Evolutionary conservation across 2,888 invertebrate genomes (phyloP).

Genomic region (Latrodectus elegans): DNA sequence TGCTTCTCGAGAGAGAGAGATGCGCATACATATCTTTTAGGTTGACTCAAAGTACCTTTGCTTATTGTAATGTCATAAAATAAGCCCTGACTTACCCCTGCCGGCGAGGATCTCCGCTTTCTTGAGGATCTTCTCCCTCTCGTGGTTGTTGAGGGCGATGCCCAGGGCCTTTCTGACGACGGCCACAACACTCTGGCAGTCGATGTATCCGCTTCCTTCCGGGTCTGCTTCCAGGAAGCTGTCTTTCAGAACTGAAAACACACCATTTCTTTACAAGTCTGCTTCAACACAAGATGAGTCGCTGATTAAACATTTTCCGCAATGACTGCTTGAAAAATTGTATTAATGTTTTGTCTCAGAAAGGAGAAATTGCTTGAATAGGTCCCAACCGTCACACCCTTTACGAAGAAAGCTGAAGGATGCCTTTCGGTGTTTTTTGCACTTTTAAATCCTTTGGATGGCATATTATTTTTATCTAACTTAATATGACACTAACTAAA

Average conservation of each 20-base stretch:
- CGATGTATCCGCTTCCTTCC: conserved; percentile 66
- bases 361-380: not conserved
- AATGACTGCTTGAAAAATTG: not conserved
- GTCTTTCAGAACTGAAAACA: conserved; percentile 61
- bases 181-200: conserved; percentile 52
- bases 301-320: not conserved
- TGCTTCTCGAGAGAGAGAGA: too few species aligned
- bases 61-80: too few species aligned
- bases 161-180: conserved; percentile 64
- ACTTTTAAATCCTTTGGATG: too few species aligned
- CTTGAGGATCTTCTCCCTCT: conserved; percentile 61
- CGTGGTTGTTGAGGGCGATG: conserved; percentile 51
- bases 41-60: too few species aligned
- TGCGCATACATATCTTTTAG: too few species aligned
- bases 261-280: not conserved
- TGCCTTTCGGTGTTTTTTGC: too few species aligned
- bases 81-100: conserved; percentile 44
- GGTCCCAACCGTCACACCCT: too few species aligned
- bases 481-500: not conserved
- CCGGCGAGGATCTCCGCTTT: conserved; percentile 66
- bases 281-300: not conserved
- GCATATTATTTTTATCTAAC: too few species aligned
- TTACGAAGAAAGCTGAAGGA: too few species aligned
- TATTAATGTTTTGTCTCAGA: not conserved
- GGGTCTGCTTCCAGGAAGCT: conserved; percentile 65